These are phyloP conservation scores for Oedothorax gibbosus DNA, from an alignment of 1,140 invertebrate genomes.

Conservation along the genomic window DNA sequence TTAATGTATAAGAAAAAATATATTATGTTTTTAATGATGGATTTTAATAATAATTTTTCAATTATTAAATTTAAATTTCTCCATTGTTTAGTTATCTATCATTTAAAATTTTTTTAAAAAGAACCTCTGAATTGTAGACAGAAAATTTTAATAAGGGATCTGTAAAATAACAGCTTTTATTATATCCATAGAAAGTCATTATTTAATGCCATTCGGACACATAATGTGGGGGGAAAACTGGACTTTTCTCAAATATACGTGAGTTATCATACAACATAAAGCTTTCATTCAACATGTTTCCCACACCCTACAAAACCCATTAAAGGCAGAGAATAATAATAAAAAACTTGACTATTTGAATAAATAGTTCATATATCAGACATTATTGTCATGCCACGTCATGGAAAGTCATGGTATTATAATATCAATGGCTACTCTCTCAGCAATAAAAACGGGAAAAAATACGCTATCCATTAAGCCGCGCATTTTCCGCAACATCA, in stretches of 20 bases:
- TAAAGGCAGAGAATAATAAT: constrained; percentile 17
- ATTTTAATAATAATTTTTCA: too few species aligned
- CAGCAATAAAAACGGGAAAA: constrained; percentile 39
- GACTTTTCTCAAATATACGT: neutral
- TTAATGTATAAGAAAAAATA: too few species aligned
- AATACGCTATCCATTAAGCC: constrained; percentile 37
- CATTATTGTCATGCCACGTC: constrained; percentile 50
- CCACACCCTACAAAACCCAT: constrained; percentile 11
- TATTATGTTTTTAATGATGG: too few species aligned
- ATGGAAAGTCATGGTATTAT: constrained; percentile 41
- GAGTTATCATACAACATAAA: constrained; percentile 15
- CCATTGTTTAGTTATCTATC: too few species aligned
- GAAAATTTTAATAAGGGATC: too few species aligned
- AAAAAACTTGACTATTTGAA: constrained; percentile 42
- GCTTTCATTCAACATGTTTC: constrained; percentile 10
- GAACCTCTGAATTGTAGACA: too few species aligned
- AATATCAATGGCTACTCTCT: constrained; percentile 44
- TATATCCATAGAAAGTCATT: too few species aligned
- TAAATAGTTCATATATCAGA: constrained; percentile 60
- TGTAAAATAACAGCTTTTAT: too few species aligned
- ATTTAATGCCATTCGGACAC: too few species aligned
- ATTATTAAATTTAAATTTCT: too few species aligned
- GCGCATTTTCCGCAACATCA: neutral
- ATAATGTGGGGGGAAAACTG: too few species aligned
- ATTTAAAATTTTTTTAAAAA: too few species aligned